These are phyloP conservation scores for Drosophila takahashii DNA, from an alignment of 1,140 invertebrate genomes.

Conservation along the genomic window DNA sequence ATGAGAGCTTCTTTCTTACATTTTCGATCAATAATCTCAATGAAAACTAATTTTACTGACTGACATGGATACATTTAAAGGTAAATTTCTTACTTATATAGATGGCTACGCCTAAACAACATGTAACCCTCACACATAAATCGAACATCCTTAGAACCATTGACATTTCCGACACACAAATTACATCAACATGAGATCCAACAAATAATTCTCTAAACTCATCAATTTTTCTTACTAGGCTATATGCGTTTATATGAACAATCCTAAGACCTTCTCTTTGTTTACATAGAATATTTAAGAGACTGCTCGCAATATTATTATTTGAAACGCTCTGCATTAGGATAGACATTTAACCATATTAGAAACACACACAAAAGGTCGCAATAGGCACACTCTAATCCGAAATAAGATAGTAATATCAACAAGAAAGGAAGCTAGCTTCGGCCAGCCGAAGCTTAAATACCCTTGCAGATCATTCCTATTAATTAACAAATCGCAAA, in stretches of 20 bases:
- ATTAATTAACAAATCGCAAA: no score
- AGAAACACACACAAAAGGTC: not conserved
- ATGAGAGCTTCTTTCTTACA: not conserved
- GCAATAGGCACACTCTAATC: not conserved
- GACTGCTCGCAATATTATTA: not conserved
- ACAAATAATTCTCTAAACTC: not conserved
- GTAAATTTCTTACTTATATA: not conserved
- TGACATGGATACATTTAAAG: no score
- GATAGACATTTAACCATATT: not conserved
- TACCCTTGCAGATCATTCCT: no score
- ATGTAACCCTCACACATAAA: no score
- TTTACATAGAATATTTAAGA: conserved; percentile 1
- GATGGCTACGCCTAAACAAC: no score
- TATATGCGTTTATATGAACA: not conserved
- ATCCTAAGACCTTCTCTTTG: not conserved
- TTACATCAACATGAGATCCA: not conserved
- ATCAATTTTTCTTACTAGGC: not conserved
- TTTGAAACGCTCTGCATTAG: not conserved
- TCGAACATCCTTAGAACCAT: no score
- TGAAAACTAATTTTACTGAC: not conserved
- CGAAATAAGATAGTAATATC: not conserved
- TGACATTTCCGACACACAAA: not conserved
- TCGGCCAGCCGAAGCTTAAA: no score
- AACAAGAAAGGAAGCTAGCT: no score
- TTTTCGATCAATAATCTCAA: not conserved